A percentile compares a stretch with the other conserved stretches of the same genome.
Conservation (phyloP, 2,888 invertebrate species). For the Xestoiulus laeticollis region DNA sequence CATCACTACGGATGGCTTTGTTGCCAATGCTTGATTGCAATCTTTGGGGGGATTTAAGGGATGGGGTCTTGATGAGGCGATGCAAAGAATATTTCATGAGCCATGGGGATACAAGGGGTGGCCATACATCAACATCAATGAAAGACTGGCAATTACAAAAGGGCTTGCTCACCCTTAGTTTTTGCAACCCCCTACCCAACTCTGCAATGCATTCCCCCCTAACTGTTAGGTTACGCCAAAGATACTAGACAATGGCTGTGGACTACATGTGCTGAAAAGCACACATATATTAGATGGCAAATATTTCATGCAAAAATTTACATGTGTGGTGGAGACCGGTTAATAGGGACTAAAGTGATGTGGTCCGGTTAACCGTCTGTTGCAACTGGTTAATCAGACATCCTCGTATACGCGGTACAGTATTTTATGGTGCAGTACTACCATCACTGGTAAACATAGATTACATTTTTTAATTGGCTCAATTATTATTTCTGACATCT, state of each 20-base stretch:
- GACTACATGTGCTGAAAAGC: not conserved
- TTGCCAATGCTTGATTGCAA: constrained; percentile 13
- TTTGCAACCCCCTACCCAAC: not conserved
- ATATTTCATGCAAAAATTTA: not conserved
- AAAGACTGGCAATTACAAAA: not conserved
- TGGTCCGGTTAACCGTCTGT: no score
- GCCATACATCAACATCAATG: constrained; percentile 31
- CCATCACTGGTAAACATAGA: not conserved
- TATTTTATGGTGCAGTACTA: not conserved
- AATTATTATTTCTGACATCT: not conserved
- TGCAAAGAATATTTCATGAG: constrained; percentile 37
- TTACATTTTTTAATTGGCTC: not conserved
- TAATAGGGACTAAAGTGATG: no score
- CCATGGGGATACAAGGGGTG: constrained; percentile 3
- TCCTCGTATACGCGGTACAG: no score
- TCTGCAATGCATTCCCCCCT: not conserved
- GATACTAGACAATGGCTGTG: not conserved
- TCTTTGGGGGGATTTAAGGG: constrained; percentile 37
- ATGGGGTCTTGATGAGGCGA: constrained; percentile 2
- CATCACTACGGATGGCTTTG: constrained; percentile 16
- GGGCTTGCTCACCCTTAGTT: not conserved
- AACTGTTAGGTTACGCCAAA: not conserved
- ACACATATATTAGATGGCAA: not conserved
- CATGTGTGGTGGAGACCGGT: no score
- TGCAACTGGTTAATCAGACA: no score